phyloP scores from a whole-genome alignment of 1,140 invertebrate species.

The Drosophila funebris region DNA sequence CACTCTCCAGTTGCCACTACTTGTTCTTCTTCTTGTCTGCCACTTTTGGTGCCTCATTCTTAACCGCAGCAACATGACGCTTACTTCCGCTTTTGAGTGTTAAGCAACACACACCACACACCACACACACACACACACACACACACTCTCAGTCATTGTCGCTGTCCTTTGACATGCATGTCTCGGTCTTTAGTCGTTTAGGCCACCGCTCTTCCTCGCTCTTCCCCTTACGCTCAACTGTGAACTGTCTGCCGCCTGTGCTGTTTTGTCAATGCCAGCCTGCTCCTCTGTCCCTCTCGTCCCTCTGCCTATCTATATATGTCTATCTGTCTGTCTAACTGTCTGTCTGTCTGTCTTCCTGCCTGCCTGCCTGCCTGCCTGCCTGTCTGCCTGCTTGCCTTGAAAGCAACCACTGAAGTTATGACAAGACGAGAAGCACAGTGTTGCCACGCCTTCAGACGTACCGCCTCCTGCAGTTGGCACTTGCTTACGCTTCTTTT shows the following conservation, averaged over 20 bases:
- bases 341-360: neutral
- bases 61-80: constrained; percentile 67
- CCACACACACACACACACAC: constrained; percentile 3
- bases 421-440: constrained; percentile 33
- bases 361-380: neutral
- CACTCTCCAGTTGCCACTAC: neutral
- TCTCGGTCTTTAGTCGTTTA: constrained; percentile 68
- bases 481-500: constrained; percentile 32
- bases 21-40: constrained; percentile 1
- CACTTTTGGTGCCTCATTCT: constrained; percentile 32
- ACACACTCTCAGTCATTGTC: constrained; percentile 30
- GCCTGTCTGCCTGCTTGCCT: neutral
- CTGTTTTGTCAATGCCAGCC: constrained; percentile 43
- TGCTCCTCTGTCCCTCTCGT: too few species aligned
- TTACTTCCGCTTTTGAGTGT: constrained; percentile 81
- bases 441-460: constrained; percentile 12
- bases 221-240: neutral
- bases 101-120: constrained; percentile 63
- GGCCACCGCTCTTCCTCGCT: constrained; percentile 5
- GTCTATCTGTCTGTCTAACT: neutral
- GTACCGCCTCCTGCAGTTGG: constrained; percentile 12
- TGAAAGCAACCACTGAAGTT: constrained; percentile 40
- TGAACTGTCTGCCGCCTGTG: constrained; percentile 24
- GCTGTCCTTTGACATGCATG: constrained; percentile 78
- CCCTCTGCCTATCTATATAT: too few species aligned